phyloP scores from a whole-genome alignment of 1,140 invertebrate species.

The Psix sp. region DNA sequence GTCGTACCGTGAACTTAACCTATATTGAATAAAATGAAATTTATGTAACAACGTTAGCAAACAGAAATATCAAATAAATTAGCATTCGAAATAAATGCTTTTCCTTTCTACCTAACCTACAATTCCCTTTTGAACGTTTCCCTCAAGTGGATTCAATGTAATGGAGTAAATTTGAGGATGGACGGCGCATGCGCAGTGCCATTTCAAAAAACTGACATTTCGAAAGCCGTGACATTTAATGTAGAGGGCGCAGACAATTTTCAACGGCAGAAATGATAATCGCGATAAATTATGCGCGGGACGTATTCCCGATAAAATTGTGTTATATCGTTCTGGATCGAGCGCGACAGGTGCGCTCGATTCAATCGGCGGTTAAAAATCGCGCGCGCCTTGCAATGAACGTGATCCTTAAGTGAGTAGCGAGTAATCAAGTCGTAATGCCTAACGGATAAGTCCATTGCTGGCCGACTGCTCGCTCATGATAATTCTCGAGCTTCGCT shows the following conservation, averaged over 20 bases:
- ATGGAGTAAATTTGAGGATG: too few species aligned
- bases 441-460: conserved; percentile 53
- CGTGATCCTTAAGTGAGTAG: conserved; percentile 57
- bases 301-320: conserved; percentile 48
- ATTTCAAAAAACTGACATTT: conserved; percentile 37
- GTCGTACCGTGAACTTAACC: too few species aligned
- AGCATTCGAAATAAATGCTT: too few species aligned
- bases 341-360: conserved; percentile 49
- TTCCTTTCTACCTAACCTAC: too few species aligned
- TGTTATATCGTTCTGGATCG: conserved; percentile 50
- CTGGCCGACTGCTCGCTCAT: conserved; percentile 42
- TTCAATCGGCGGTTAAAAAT: conserved; percentile 52
- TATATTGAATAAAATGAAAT: too few species aligned
- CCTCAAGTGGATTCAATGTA: too few species aligned
- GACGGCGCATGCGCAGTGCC: conserved; percentile 9
- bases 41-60: too few species aligned
- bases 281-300: conserved; percentile 47
- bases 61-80: too few species aligned
- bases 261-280: conserved; percentile 44
- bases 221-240: conserved; percentile 37
- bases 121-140: too few species aligned
- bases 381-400: conserved; percentile 42
- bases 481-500: conserved; percentile 22
- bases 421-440: conserved; percentile 59
- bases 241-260: conserved; percentile 40